Evolutionary conservation across 2,113 vertebrate genomes (phyloP), one percentile per base, ranked within the genome.

Genomic region (Pseudolaguvia tuberculata): DNA sequence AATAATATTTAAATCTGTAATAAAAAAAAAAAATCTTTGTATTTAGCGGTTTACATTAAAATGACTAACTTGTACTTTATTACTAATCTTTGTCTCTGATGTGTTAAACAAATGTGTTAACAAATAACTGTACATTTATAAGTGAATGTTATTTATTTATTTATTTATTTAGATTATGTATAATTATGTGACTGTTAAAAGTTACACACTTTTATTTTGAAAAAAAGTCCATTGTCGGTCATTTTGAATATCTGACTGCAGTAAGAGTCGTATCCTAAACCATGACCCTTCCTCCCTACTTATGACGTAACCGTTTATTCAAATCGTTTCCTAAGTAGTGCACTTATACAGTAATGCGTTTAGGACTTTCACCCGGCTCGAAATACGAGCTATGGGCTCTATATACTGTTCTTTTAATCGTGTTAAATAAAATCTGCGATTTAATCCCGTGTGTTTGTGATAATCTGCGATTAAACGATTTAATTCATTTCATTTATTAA

Each of bases 201-300:
- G n/a, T n/a, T n/a, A n/a, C n/a, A n/a, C n/a, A n/a, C 80, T 72
- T 78, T 81, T 81, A 81, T 72, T 81, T 27, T 81, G 76, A 61
- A 81, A 73, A 56, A n/a, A 45, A 45, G n/a, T n/a, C 18, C 5
- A 11, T 13, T 27, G 25, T 53, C 76, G 25, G 57, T 72, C 76
- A 81, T 81, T 70, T 75, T 78, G 58, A 56, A 29, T 18, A 21
- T 5, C 45, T 70, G 27, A 6, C 45, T 39, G 5, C 0, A 6
- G 12, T n/a, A n/a, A 11, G 13, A 53, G 14, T 15, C 13, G 20
- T 9, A 57, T 71, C 52, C 8, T 39, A 71, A 71, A 57, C 69
- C 8, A 7, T 1, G n/a, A 0, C 0, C 3, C 0, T n/a, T 42
- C 4, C 7, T 1, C 52, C 10, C 39, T 59, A 48, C 14, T 21